These are phyloP conservation scores for Drosophila mercatorum DNA, from an alignment of 2,888 invertebrate genomes.

Conservation along the genomic window DNA sequence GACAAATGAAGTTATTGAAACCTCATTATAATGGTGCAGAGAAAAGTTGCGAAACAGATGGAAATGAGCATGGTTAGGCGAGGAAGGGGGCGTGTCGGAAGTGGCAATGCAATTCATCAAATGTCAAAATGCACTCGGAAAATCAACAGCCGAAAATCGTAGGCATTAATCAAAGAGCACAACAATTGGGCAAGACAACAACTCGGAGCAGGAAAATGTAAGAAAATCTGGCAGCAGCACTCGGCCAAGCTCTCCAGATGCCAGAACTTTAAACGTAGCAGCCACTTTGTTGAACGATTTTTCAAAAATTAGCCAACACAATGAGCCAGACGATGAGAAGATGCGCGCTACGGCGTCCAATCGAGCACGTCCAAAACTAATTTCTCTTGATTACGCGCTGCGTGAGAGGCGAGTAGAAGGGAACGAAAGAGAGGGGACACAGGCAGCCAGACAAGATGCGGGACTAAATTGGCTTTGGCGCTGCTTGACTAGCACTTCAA, in stretches of 20 bases:
- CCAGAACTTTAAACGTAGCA: constrained; percentile 56
- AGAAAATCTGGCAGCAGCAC: constrained; percentile 22
- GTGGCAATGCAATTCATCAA: constrained; percentile 74
- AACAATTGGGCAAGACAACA: constrained; percentile 41
- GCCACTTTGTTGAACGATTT: constrained; percentile 65
- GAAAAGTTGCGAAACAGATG: constrained; percentile 47
- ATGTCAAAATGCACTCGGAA: constrained; percentile 76
- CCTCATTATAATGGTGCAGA: constrained; percentile 71
- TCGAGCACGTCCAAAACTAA: constrained; percentile 81
- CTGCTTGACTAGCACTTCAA: constrained; percentile 60
- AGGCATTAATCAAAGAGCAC: constrained; percentile 70
- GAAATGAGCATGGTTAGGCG: constrained; percentile 6
- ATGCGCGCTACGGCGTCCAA: constrained; percentile 54
- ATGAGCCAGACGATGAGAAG: constrained; percentile 31
- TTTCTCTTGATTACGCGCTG: constrained; percentile 77
- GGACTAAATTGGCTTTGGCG: constrained; percentile 71
- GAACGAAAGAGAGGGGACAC: neutral
- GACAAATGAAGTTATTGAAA: constrained; percentile 80
- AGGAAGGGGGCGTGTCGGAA: neutral
- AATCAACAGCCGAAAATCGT: constrained; percentile 70
- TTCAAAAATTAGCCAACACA: constrained; percentile 74
- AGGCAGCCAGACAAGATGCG: constrained; percentile 49
- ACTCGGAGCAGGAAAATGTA: neutral
- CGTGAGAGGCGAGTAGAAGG: neutral
- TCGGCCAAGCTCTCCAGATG: constrained; percentile 42